Evolutionary conservation across 2,797 vertebrate genomes (phyloP).

Genomic region (Dendrocincla tyrannina): DNA sequence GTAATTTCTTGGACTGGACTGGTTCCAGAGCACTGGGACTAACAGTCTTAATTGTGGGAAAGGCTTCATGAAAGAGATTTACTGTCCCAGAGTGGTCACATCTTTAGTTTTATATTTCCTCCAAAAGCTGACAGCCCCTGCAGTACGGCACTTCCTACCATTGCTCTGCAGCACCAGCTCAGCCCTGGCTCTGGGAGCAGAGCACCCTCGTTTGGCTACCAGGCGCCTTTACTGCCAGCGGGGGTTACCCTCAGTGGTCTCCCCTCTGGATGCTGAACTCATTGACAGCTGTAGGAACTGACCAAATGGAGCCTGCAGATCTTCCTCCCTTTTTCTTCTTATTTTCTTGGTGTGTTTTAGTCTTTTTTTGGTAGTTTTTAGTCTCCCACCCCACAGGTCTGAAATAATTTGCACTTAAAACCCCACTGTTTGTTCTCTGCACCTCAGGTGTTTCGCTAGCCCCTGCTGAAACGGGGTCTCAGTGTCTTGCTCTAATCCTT

Average conservation of each 20-base stretch:
- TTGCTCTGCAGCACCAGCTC: background rate
- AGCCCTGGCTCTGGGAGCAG: background rate
- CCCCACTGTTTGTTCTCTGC: background rate
- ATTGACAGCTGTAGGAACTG: background rate
- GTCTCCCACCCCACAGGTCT: background rate
- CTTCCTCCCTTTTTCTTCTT: background rate
- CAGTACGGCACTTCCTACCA: background rate
- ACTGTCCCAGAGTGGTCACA: slow-evolving; percentile 67
- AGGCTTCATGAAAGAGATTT: slow-evolving; percentile 63
- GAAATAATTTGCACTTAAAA: slow-evolving; percentile 2
- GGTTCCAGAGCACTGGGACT: slow-evolving; percentile 42
- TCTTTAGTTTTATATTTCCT: slow-evolving; percentile 69
- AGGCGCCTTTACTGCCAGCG: background rate
- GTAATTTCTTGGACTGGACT: slow-evolving; percentile 38
- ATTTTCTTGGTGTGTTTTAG: background rate
- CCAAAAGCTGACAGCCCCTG: slow-evolving; percentile 27
- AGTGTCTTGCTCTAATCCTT: background rate
- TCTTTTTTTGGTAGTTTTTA: background rate
- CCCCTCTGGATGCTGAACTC: background rate
- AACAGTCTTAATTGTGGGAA: slow-evolving; percentile 66
- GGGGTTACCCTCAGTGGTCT: background rate
- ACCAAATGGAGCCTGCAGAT: background rate
- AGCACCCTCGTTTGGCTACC: background rate
- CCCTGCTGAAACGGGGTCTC: fast-evolving
- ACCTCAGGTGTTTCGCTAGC: background rate